Conservation (phyloP, 2,888 invertebrate species). For the Ophion costatus region DNA sequence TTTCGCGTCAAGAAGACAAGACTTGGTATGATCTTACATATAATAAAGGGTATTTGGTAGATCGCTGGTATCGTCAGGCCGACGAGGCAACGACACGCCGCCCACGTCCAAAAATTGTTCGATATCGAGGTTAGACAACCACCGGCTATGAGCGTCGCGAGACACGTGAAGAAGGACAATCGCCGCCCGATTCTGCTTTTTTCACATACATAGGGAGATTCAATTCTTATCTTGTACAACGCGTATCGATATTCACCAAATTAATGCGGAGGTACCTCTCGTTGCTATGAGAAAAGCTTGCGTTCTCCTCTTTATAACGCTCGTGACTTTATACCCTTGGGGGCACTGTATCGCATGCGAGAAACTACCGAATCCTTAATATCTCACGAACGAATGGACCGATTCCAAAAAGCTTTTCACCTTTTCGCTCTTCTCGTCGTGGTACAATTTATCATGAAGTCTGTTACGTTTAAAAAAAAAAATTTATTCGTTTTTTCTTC, state of each 20-base stretch:
- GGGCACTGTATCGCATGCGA: neutral
- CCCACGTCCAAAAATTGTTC: conserved; percentile 93
- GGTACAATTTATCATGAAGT: conserved; percentile 6
- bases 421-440: neutral
- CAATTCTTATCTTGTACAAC: neutral
- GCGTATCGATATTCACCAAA: neutral
- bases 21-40: conserved; percentile 86
- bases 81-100: conserved; percentile 91
- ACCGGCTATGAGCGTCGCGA: conserved; percentile 92
- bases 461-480: too few relatives aligned
- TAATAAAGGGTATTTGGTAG: conserved; percentile 97
- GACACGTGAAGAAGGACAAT: conserved; percentile 93
- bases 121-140: conserved; percentile 92
- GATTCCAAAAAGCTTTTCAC: neutral
- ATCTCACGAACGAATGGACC: conserved; percentile 7
- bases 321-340: neutral
- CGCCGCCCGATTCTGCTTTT: conserved; percentile 90
- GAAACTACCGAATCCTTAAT: conserved; percentile 17
- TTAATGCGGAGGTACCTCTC: neutral
- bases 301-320: too few relatives aligned
- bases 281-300: neutral
- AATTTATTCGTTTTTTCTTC: neutral
- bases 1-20: too few relatives aligned
- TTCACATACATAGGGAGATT: neutral
- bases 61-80: conserved; percentile 96